Conservation (phyloP, 1,140 invertebrate genomes). For the Drosophila tani region DNA sequence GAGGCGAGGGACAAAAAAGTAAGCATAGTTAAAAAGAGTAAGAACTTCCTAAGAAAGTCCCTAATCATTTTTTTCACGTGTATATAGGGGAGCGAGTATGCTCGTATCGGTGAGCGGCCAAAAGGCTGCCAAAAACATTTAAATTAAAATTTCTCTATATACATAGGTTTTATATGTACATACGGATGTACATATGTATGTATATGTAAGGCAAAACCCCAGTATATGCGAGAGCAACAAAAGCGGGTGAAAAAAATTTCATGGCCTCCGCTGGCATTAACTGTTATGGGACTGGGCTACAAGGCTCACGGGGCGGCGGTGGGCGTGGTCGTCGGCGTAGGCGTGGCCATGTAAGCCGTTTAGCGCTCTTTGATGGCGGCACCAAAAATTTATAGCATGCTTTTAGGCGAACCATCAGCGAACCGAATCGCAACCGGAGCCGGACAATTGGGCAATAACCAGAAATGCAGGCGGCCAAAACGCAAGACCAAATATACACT, state of each 20-base stretch:
- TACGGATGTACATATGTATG: neutral
- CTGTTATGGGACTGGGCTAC: slow-evolving; percentile 56
- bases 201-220: slow-evolving; percentile 10
- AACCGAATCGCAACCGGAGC: slow-evolving; percentile 33
- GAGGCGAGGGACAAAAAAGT: neutral
- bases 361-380: slow-evolving; percentile 75
- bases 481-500: slow-evolving; percentile 10
- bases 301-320: slow-evolving; percentile 11
- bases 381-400: slow-evolving; percentile 74
- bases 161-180: slow-evolving; percentile 20
- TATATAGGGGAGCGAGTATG: neutral
- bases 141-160: slow-evolving; percentile 73
- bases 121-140: slow-evolving; percentile 81
- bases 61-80: neutral
- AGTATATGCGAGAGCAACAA: slow-evolving; percentile 11
- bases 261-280: slow-evolving; percentile 69
- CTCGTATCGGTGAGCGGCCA: slow-evolving; percentile 37
- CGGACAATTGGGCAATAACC: slow-evolving; percentile 72
- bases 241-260: slow-evolving; percentile 32
- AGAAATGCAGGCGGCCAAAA: slow-evolving; percentile 45
- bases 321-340: slow-evolving; percentile 24
- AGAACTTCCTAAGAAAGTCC: neutral
- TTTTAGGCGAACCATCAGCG: slow-evolving; percentile 44
- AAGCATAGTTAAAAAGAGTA: neutral
- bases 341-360: slow-evolving; percentile 75